A percentile compares a stretch with the other conserved stretches of the same genome.
Evolutionary conservation across 30 jellyfish, hydroid and myxozoan species (phyloP).

Genomic region (Hydractinia symbiolongicarpus): DNA sequence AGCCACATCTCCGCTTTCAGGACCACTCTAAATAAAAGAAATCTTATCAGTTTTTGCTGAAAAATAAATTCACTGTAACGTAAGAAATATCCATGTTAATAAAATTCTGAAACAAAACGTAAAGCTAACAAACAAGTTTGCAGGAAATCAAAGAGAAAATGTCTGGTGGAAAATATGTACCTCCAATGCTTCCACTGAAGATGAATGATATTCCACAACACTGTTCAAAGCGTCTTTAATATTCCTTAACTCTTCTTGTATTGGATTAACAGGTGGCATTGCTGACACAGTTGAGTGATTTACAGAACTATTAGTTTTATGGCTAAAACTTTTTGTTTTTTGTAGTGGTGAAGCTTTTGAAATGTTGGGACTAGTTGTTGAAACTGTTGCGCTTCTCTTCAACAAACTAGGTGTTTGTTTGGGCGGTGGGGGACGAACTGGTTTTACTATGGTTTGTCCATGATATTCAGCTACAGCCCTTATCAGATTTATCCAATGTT

Average conservation of each 20-base stretch:
- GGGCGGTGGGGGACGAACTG: conserved; percentile 23
- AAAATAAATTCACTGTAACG: no score
- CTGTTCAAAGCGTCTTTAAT: conserved; percentile 86
- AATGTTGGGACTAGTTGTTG: not conserved
- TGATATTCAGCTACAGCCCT: conserved; percentile 97
- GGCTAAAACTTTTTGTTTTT: not conserved
- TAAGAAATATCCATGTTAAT: not conserved
- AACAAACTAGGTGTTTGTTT: conserved; percentile 7
- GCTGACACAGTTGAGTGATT: conserved; percentile 13
- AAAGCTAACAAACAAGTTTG: not conserved
- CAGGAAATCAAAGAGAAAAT: not conserved
- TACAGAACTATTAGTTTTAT: not conserved
- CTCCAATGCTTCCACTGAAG: conserved; percentile 91
- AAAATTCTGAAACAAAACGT: not conserved
- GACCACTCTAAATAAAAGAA: not conserved
- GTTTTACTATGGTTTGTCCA: conserved; percentile 19
- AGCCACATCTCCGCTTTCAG: not conserved
- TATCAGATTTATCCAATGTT: conserved; percentile 93
- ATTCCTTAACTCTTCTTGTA: conserved; percentile 71
- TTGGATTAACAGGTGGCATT: conserved; percentile 56
- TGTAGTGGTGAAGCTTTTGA: conserved; percentile 6
- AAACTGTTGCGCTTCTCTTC: not conserved
- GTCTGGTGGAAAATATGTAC: not conserved
- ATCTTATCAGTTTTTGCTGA: not conserved
- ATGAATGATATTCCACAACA: conserved; percentile 87